Evolutionary conservation across 2,113 vertebrate genomes (phyloP), one percentile per base, ranked within the genome.

Genomic region (Bambusicola thoracicus): DNA sequence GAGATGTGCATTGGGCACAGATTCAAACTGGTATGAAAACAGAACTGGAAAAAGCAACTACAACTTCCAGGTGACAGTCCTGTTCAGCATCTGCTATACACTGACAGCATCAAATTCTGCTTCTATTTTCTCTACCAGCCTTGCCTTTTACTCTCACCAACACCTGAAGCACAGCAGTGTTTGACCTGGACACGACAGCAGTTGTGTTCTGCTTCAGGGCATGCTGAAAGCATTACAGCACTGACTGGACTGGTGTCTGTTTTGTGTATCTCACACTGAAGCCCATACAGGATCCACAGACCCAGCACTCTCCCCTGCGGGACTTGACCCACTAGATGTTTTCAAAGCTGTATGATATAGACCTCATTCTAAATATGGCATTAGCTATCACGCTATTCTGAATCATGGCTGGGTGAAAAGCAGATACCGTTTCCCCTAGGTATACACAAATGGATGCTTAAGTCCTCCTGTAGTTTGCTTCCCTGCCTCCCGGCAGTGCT

Each of bases 271-370:
- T 76, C 43, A 65, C 16, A 32, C 16, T 0, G 1, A 82, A 79
- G 32, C 8, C 46, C 34, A 58, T 27, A 38, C 8, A 90, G 25
- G 17, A 82, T 53, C 55, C 78, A 59, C 1, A 5, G 44, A 38
- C 56, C 17, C 38, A 13, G 1, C 6, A 5, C 20, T 43, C 10
- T 7, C 29, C 0, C 0, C 16, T 41, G 29, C 40, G 20, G 8
- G 6, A 1, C 36, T 58, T 80, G 43, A 41, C 48, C 27, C 27
- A 19, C n/a, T 40, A 24, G 1, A 2, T 44, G 20, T 13, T 65
- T 27, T 29, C 32, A 79, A 21, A 84, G 43, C 15, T 41, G 6
- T 53, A 55, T 59, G 43, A 32, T 32, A 15, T 11, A 53, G 36
- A 40, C 14, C 58, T 85, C 21, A 32, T 38, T 32, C 24, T 70